These are phyloP conservation scores for Percopsis omiscomaycus DNA, from an alignment of 2,797 vertebrate species.

Conservation along the genomic window DNA sequence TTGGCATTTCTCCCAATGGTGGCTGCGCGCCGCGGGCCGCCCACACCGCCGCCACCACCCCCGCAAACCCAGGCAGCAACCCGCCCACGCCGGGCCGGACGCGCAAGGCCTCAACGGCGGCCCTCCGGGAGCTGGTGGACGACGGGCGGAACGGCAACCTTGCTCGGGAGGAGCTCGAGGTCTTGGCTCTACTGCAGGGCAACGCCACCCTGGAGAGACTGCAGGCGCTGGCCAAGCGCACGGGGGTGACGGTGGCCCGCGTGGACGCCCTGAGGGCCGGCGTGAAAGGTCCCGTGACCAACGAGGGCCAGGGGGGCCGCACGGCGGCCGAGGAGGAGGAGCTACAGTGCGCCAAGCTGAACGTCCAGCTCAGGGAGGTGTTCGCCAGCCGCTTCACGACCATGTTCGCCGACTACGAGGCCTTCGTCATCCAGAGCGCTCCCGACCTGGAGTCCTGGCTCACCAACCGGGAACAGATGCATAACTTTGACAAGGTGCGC, in stretches of 20 bases:
- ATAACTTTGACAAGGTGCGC: constrained; percentile 90
- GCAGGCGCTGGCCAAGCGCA: constrained; percentile 86
- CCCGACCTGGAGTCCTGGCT: constrained; percentile 91
- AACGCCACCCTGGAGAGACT: constrained; percentile 87
- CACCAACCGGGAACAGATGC: constrained; percentile 93
- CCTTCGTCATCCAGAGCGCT: constrained; percentile 91
- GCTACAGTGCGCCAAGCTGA: constrained; percentile 84
- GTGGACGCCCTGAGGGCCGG: constrained; percentile 76
- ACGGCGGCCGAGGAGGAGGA: constrained; percentile 81
- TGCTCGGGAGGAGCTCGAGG: constrained; percentile 72
- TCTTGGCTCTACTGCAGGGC: constrained; percentile 86
- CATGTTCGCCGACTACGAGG: constrained; percentile 92
- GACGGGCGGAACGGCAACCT: constrained; percentile 90
- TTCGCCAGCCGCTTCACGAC: constrained; percentile 88
- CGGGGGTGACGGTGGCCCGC: constrained; percentile 82
- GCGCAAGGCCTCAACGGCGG: constrained; percentile 71
- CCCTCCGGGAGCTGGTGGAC: constrained; percentile 80
- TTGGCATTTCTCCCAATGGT: constrained; percentile 78
- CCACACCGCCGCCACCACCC: constrained; percentile 68
- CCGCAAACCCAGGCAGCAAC: constrained; percentile 70
- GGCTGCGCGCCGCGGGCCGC: constrained; percentile 74
- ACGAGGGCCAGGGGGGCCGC: constrained; percentile 45
- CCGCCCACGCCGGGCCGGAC: constrained; percentile 71
- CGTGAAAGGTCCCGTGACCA: constrained; percentile 56
- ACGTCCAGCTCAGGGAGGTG: constrained; percentile 88